Base-by-base conservation (phyloP, 2,113 vertebrate genomes). In the Rhinichthys klamathensis region DNA sequence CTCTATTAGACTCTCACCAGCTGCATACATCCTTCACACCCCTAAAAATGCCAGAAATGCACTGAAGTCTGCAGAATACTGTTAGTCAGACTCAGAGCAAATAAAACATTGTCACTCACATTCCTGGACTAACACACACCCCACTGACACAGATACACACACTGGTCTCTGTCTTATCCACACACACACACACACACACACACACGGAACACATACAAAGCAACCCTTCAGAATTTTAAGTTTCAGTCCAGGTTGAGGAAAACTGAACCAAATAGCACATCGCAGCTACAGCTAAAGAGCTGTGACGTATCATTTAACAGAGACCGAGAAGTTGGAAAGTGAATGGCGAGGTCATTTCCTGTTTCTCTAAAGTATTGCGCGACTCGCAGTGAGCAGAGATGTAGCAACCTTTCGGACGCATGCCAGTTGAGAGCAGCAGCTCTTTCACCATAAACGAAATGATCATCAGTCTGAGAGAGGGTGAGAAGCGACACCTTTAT, bases 21-120 rank as follows among this genome's bases (percentile, higher is more conserved):
- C 89, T 85, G 82, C 73, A 84, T 67, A 89, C 86, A 90, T 88
- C 86, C 90, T 89, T 89, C 90, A 89, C 70, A 89, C 86, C 86
- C 89, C 88, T 90, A 90, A 90, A 94, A 92, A 93, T 93, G 89
- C 89, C 83, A 93, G 88, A 92, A 92, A 94, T 93, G 92, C 90
- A 88, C 78, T 60, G 41, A 54, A 84, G 83, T 83, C 83, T 61
- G 82, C 72, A 81, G 67, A 86, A 89, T 54, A 75, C 49, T 23
- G 87, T 90, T 89, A 88, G 91, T 91, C 88, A 87, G n/a, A n/a
- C n/a, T n/a, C n/a, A n/a, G 90, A 91, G 92, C 92, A 94, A 94
- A 94, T 92, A 93, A 82, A 93, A 93, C 92, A 84, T 92, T 92
- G 91, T 91, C 85, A 90, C 90, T 74, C 87, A 85, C 65, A 80